Evolutionary conservation across 2,113 vertebrate genomes (phyloP).

Genomic region (Greenwoodochromis staneri): DNA sequence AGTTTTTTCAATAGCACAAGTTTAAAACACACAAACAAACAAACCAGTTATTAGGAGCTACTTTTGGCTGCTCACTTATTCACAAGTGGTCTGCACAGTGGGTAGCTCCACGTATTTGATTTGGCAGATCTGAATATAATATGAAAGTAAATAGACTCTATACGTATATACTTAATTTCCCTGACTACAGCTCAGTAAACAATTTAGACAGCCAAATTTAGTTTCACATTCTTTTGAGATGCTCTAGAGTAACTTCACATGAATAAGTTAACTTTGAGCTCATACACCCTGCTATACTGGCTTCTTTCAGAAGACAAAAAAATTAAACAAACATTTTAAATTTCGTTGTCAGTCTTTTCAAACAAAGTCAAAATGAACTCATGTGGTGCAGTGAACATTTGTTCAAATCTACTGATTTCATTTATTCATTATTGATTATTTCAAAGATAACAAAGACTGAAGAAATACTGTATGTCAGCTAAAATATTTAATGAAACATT

Average conservation of each 20-base stretch:
- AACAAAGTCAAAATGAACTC: background rate
- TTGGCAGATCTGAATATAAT: background rate
- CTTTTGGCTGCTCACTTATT: background rate
- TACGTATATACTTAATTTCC: background rate
- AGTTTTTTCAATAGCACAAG: background rate
- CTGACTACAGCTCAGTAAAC: background rate
- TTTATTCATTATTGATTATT: background rate
- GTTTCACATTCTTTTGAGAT: background rate
- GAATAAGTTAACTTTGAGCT: background rate
- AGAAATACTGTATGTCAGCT: background rate
- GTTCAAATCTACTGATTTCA: background rate
- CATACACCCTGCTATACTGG: background rate
- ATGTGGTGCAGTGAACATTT: background rate
- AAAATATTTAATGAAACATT: background rate
- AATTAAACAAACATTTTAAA: background rate
- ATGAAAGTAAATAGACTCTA: background rate
- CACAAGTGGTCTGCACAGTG: background rate
- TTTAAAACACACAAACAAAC: background rate
- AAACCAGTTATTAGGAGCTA: background rate
- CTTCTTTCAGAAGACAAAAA: background rate
- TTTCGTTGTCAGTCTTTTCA: background rate
- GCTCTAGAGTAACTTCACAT: background rate
- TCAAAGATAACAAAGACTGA: background rate
- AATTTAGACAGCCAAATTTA: background rate
- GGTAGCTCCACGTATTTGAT: background rate